Base-by-base conservation (phyloP, 2,797 vertebrate species). In the Spheniscus humboldti region DNA sequence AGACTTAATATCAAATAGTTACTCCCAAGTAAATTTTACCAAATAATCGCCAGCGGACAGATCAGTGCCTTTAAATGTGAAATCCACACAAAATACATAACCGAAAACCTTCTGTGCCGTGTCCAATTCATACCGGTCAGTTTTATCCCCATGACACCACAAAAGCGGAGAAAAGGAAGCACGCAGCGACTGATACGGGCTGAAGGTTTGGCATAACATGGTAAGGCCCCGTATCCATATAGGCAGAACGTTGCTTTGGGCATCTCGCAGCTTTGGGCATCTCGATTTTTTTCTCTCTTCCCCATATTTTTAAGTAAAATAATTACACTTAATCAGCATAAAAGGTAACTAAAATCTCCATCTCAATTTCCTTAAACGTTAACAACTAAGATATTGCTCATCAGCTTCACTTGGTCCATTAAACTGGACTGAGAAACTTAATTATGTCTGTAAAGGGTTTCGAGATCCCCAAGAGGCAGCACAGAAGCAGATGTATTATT, bases 161-260 rank as follows among this genome's bases (percentile, higher is more conserved):
- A 3, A 4, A 41, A 57, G 31, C 13, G 28, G 39, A 62, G 37
- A 39, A 53, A n/a, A 55, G 47, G 30, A 47, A 39, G 24, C 14
- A 16, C 0, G 24, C 8, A 5, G 41, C 2, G 3, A 25, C 52
- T 23, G 13, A 18, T 5, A 2, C 0, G 4, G 53, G 55, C 19
- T 14, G 33, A 24, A 53, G 62, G 28, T 60, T 47, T 23, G 18
- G 18, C 10, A 1, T 9, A 18, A 28, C 37, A 5, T 1, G 6
- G 39, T 8, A 18, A 7, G 19, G 50, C 13, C 10, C 13, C 10
- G 1, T 4, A 13, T 4, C 28, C 18, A 1, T 17, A n/a, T 6
- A 16, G 31, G 48, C 30, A 37, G 64, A n/a, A 64, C 0, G 18
- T 17, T 14, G 28, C n/a, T 66, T 50, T 27, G 57, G 57, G 31